These are phyloP conservation scores for Stegodyphus dumicola DNA, from an alignment of 1,140 invertebrate genomes.

Conservation along the genomic window DNA sequence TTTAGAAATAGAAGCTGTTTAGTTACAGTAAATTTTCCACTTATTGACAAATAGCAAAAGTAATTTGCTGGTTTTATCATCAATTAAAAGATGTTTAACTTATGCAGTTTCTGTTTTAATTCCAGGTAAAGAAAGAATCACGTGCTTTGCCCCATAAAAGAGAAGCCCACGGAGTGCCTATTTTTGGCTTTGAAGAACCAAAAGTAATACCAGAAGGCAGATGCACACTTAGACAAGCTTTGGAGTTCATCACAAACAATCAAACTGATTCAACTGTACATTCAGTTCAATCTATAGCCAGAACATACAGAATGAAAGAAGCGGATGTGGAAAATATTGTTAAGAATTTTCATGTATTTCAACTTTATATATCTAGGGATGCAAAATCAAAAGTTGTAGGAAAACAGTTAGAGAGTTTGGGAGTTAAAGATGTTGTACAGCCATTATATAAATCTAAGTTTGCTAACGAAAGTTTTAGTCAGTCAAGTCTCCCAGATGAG, in stretches of 20 bases:
- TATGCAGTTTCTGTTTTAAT: too few relatives aligned
- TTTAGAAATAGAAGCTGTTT: too few relatives aligned
- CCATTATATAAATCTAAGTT: slow-evolving; percentile 34
- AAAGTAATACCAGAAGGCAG: slow-evolving; percentile 66
- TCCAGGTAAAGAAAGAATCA: neutral
- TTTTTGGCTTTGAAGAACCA: slow-evolving; percentile 67
- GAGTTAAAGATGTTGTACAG: slow-evolving; percentile 11
- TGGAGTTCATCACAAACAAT: slow-evolving; percentile 75
- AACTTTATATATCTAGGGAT: slow-evolving; percentile 26
- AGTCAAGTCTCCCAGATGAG: neutral
- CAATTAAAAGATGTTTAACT: too few relatives aligned
- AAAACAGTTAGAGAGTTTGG: neutral
- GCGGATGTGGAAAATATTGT: slow-evolving; percentile 34
- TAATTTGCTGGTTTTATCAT: too few relatives aligned
- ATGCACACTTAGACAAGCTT: slow-evolving; percentile 67
- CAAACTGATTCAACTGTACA: slow-evolving; percentile 73
- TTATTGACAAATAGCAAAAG: too few relatives aligned
- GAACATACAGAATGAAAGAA: slow-evolving; percentile 72
- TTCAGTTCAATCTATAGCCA: slow-evolving; percentile 73
- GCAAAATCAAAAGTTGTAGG: slow-evolving; percentile 2
- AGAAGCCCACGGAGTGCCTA: slow-evolving; percentile 65
- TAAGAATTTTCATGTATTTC: slow-evolving; percentile 27
- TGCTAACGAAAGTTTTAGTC: neutral
- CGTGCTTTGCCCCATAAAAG: slow-evolving; percentile 65
- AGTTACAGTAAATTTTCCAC: too few relatives aligned